Base-by-base conservation (phyloP, 35 echinoderm and acorn worm genomes). In the Apostichopus parvimensis region DNA sequence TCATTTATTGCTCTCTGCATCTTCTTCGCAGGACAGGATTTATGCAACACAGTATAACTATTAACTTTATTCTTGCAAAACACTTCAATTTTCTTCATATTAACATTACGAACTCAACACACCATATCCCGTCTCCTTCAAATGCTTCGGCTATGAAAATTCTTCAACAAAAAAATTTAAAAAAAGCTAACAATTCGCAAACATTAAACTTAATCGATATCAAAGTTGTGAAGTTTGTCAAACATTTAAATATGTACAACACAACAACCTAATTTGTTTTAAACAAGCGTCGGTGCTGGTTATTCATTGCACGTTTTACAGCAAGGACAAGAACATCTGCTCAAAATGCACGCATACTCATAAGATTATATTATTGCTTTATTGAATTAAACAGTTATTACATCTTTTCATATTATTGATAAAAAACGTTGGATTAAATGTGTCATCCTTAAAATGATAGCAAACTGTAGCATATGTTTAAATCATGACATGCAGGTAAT, bases 281-380 rank as follows among this genome's bases (percentile, higher is more conserved):
- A 45, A 45, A 45, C 64, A 68, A 18, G 18, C 64, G 9, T 11
- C 14, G 79, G 52, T 82, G 11, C 34, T 82, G 79, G 79, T 54
- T 34, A 82, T 56, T 82, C 6, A 82, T 82, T 82, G 79, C 79
- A 82, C 79, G 54, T 17, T 45, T 45, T 25, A 56, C 55, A 82
- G 79, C 79, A 82, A 45, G 54, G 79, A 82, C 79, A 54, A 82
- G 9, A 55, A 82, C 79, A 82, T 25, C 55, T 13, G 24, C 25
- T 53, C 24, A 82, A 68, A 82, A 82, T 82, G 79, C 79, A 82
- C 79, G 79, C 55, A 82, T 82, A 82, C 45, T 82, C 34, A 82
- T 82, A 82, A 82, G 79, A 17, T 82, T 82, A 82, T 82, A 82
- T 82, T 82, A 82, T 82, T 82, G 79, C 79, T 82, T 82, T 53